Base-by-base conservation (phyloP, 1,140 invertebrate genomes). In the Physella acuta region DNA sequence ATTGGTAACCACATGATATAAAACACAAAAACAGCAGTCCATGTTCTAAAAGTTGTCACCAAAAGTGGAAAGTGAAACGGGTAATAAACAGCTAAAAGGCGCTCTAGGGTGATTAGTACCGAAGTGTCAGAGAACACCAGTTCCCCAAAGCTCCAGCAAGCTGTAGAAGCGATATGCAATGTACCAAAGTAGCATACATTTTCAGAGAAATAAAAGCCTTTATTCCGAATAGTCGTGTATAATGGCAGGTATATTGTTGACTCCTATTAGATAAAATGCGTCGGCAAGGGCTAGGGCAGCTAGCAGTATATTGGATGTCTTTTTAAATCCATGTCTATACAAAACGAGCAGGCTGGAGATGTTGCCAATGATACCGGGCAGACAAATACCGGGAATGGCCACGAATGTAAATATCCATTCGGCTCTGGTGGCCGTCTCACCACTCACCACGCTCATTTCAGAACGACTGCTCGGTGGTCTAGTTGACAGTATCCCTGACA, bases 111-210 rank as follows among this genome's bases (percentile, higher is more conserved):
- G 11, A 61, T 61, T 8, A 61, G 59, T 8, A 61, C 59, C 2
- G 59, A 17, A 61, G 28, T 11, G 59, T 61, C 14, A 61, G 26
- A 26, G 59, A 61, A 24, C 33, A 37, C 59, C 59, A 61, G 36
- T 61, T 61, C 59, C 59, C 59, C 59, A 61, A 8, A 61, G 36
- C 59, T 61, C 59, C 37, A 61, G 36, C 4, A 61, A 24, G 28
- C 33, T 28, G 24, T 61, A 61, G 4, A 61, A 14, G 4, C 59
- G 1, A 24, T 61, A 61, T 4, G n/a, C n/a, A n/a, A n/a, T n/a
- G n/a, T n/a, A n/a, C n/a, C n/a, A n/a, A n/a, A n/a, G n/a, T n/a
- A n/a, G n/a, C n/a, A n/a, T n/a, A n/a, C n/a, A n/a, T n/a, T n/a
- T n/a, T n/a, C n/a, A n/a, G n/a, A n/a, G n/a, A n/a, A n/a, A n/a